Evolutionary conservation across 2,797 vertebrate genomes (phyloP).

Genomic region (Oryzias dopingdopingensis): DNA sequence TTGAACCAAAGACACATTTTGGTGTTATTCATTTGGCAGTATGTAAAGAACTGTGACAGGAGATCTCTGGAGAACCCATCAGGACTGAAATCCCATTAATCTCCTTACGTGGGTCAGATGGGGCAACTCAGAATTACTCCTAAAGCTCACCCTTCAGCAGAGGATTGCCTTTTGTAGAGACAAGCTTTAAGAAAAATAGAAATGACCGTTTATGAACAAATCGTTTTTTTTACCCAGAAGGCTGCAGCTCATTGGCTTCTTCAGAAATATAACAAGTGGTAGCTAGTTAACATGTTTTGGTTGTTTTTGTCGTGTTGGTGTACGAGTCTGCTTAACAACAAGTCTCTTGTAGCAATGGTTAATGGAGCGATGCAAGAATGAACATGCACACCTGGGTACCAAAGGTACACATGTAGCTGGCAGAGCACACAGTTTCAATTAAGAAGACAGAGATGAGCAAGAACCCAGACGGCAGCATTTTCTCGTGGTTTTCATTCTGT

Average conservation of each 20-base stretch:
- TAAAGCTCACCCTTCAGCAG: conserved; percentile 18
- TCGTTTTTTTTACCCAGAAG: not conserved
- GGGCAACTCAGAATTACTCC: conserved; percentile 41
- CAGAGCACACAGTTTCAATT: conserved; percentile 31
- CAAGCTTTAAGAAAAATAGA: conserved; percentile 19
- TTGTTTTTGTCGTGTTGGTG: conserved; percentile 20
- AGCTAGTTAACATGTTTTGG: conserved; percentile 14
- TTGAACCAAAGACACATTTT: conserved; percentile 7
- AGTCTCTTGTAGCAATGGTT: conserved; percentile 56
- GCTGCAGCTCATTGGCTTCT: not conserved
- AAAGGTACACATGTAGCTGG: conserved; percentile 48
- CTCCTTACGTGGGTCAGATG: conserved; percentile 48
- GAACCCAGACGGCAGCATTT: conserved; percentile 10
- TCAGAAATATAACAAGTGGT: conserved; percentile 8
- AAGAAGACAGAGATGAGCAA: conserved; percentile 24
- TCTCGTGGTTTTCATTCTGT: conserved; percentile 18
- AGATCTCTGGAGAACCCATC: conserved; percentile 38
- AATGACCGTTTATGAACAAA: conserved; percentile 1
- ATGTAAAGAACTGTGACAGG: conserved; percentile 18
- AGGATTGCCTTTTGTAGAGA: conserved; percentile 24
- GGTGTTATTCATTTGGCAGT: conserved; percentile 13
- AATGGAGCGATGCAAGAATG: conserved; percentile 68
- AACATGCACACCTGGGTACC: conserved; percentile 68
- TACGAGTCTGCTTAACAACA: conserved; percentile 54
- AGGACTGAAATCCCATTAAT: conserved; percentile 48